Evolutionary conservation across 2,888 invertebrate genomes (phyloP).

Genomic region (Pachydiplax longipennis): DNA sequence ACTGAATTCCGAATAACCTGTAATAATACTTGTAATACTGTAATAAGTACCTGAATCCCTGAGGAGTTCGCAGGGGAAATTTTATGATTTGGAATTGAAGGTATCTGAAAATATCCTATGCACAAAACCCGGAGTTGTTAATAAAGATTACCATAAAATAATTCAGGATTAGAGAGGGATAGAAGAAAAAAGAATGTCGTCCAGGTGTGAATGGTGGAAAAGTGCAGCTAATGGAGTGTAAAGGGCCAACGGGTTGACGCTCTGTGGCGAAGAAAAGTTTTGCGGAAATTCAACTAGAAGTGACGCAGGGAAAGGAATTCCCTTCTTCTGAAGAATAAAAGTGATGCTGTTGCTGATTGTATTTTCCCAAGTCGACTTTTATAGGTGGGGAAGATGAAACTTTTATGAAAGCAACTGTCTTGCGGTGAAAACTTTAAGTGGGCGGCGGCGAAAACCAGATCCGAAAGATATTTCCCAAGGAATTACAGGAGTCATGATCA

Average conservation of each 20-base stretch:
- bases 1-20: no score
- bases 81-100: no score
- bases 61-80: no score
- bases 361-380: not conserved
- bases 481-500: no score
- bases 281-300: not conserved
- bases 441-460: no score
- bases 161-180: not conserved
- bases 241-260: not conserved
- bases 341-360: not conserved
- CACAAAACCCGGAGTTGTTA: no score
- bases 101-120: no score
- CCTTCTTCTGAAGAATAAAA: not conserved
- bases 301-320: not conserved
- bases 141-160: not conserved
- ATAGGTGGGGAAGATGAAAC: not conserved
- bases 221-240: constrained; percentile 20
- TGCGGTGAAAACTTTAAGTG: no score
- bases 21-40: no score
- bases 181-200: not conserved
- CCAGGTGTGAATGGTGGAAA: constrained; percentile 12
- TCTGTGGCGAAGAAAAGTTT: not conserved
- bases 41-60: no score
- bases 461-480: no score
- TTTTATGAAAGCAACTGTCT: no score